These are phyloP conservation scores for Neosilurus hyrtlii DNA, from an alignment of 2,797 vertebrate species.

Conservation along the genomic window DNA sequence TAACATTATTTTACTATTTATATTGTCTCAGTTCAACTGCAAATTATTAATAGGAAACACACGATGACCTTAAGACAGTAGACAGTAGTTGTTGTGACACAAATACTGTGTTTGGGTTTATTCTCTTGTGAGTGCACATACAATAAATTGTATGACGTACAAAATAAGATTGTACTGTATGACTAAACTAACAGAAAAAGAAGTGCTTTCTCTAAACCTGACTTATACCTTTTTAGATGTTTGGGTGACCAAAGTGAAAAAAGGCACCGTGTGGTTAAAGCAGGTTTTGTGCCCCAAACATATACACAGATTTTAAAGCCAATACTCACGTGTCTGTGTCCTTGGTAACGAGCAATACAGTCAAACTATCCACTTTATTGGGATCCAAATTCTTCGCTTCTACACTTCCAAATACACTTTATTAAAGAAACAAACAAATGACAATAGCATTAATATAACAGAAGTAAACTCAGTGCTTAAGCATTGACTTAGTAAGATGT, in stretches of 20 bases:
- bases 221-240: not conserved
- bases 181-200: not conserved
- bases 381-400: conserved; percentile 61
- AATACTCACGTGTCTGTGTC: conserved; percentile 58
- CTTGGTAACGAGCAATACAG: conserved; percentile 61
- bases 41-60: too few species aligned
- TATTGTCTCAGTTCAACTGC: not conserved
- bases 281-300: not conserved
- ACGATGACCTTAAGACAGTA: not conserved
- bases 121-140: not conserved
- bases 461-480: not conserved
- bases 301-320: not conserved
- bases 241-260: not conserved
- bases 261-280: not conserved
- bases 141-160: too few species aligned
- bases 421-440: conserved; percentile 27
- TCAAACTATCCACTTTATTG: conserved; percentile 54
- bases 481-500: not conserved
- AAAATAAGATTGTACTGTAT: not conserved
- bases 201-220: not conserved
- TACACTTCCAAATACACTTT: conserved; percentile 64
- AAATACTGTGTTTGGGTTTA: not conserved
- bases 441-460: not conserved
- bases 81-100: not conserved
- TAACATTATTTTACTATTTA: not conserved